Percentiles rank a stretch among this genome's conserved stretches.
These are phyloP conservation scores for Apodemus agrarius DNA, from an alignment of 2,797 vertebrate genomes.

Conservation along the genomic window DNA sequence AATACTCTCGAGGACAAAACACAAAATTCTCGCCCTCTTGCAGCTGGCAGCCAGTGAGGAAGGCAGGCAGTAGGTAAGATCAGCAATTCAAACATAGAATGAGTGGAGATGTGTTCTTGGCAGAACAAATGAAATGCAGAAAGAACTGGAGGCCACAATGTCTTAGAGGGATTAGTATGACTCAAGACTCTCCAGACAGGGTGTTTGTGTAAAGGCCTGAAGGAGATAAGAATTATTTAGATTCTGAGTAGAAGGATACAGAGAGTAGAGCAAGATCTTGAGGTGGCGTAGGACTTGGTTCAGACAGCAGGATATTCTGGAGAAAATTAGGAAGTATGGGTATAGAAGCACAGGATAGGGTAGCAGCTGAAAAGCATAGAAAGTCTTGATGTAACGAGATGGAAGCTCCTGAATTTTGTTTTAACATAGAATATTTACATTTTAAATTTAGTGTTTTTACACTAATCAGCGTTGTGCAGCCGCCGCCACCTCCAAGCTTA, in stretches of 20 bases:
- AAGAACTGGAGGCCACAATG: not conserved
- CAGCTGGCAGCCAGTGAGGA: not conserved
- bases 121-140: not conserved
- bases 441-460: not conserved
- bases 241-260: not conserved
- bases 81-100: not conserved
- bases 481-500: not conserved
- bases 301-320: not conserved
- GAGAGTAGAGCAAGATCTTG: not conserved
- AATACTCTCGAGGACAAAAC: not conserved
- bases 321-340: not conserved
- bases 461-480: not conserved
- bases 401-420: not conserved
- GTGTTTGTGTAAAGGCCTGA: not conserved
- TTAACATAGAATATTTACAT: not conserved
- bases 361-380: not conserved
- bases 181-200: not conserved
- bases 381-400: not conserved
- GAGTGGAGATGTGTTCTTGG: not conserved
- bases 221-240: not conserved
- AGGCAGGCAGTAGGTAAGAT: not conserved
- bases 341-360: not conserved
- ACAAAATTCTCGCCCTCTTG: not conserved
- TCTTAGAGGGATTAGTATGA: not conserved
- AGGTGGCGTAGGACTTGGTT: not conserved